Evolutionary conservation across 2,888 invertebrate species (phyloP), one percentile per base, ranked within the genome.

Genomic region (Penaeus monodon): DNA sequence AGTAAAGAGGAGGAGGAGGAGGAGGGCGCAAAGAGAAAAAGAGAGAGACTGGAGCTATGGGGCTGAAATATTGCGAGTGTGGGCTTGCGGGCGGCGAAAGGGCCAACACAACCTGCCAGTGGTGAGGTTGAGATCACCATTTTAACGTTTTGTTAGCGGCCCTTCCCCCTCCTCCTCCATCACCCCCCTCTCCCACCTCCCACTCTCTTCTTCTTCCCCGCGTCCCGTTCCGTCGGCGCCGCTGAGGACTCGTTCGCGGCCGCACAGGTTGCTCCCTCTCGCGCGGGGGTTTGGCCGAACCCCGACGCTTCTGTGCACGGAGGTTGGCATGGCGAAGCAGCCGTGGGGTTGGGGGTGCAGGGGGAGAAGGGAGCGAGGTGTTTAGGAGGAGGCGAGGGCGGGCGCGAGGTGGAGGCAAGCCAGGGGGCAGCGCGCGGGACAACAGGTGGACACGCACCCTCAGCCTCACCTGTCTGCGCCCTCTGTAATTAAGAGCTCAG

Each of bases 401-500:
- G 73, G 22, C 73, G 29, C 29, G 73, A 27, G 33, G 29, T 38
- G 73, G 38, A 49, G 33, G 70, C 57, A 49, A 73, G 64, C 79
- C 68, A 79, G 78, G 79, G 87, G 86, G 74, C 88, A 81, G 29
- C 73, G 29, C 73, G 73, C 29, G 73, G 33, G 70, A 33, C 49
- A 73, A 73, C 79, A 78, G 83, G 78, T 84, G 87, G 86, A 80
- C 88, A 81, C 78, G 81, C 80, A 81, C 77, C 85, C 68, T 77
- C 66, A 64, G 76, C 77, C 66, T 85, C 88, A 85, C 88, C 85
- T 88, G 88, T 88, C 88, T 81, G 81, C 88, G 85, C 78, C 65
- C 88, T 49, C 65, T 85, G 88, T 88, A 88, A 88, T 88, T 88
- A 88, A 88, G 88, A 85, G 88, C 85, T 88, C 88, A 88, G 85